Base-by-base conservation (phyloP, 2,113 vertebrate species). In the Lophotis ruficrista region DNA sequence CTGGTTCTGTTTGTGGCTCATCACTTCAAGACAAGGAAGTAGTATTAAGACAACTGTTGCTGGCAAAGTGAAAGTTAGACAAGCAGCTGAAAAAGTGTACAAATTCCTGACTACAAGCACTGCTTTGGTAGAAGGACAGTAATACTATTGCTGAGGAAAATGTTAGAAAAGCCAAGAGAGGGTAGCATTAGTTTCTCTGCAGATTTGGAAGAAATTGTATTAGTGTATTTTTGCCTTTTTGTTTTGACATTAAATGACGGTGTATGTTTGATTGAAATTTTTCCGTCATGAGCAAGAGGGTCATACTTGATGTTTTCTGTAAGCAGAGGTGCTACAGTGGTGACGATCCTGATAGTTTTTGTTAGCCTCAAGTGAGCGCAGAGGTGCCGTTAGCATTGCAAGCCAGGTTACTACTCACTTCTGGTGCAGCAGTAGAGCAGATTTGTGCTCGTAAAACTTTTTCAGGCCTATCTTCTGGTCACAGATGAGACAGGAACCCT, bases 231-330 rank as follows among this genome's bases (percentile, higher is more conserved):
- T 41, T 69, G 2, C 20, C 31, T 48, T 65, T 70, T 47, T 62
- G 8, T 43, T 61, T 62, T 48, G 35, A 50, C 25, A n/a, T 43
- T 41, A 43, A 45, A 38, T 65, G 66, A 25, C 23, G 31, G 25
- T 6, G 11, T 57, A 13, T 27, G 12, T 71, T 83, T 62, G 56
- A 51, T 54, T 60, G 28, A 82, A 89, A 71, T 57, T 57, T 47
- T 62, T 79, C 65, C 28, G 51, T 58, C 38, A 11, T 37, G 61
- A 61, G 30, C 10, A 4, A 8, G 41, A 48, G 50, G 51, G 47
- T 22, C 0, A 0, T 4, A 15, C 48, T 0, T 64, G 33, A 9
- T 38, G 18, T 5, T 15, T 56, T 69, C 37, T 38, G 27, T 5
- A 50, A 65, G 76, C 35, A 76, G 78, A 81, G 27, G 16, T 30